Conservation (phyloP, 2,888 invertebrate genomes). For the Lampropteryx suffumata region DNA sequence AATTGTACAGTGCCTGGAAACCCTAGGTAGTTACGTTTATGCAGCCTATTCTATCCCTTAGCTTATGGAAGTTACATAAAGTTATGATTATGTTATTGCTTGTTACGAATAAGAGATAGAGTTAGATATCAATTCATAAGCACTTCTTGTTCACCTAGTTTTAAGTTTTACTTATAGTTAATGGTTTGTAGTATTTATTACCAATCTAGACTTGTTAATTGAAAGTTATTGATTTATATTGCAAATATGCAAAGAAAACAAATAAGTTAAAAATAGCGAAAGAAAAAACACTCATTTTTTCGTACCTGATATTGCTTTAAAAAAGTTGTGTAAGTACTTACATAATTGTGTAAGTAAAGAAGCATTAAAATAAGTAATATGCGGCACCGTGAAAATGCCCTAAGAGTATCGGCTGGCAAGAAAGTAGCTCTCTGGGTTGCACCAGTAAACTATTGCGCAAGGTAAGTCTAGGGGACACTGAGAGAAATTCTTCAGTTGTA, state of each 20-base stretch:
- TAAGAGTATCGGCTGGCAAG: conserved; percentile 56
- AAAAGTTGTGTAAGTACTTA: too few relatives aligned
- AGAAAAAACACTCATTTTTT: too few relatives aligned
- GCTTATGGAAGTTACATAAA: conserved; percentile 16
- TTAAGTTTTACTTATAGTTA: too few relatives aligned
- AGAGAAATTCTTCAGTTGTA: conserved; percentile 12
- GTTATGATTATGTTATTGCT: conserved; percentile 9
- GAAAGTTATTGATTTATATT: too few relatives aligned
- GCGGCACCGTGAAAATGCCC: conserved; percentile 46
- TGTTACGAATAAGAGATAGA: conserved; percentile 3
- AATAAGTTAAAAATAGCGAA: too few relatives aligned
- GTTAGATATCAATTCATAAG: too few relatives aligned
- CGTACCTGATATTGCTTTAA: too few relatives aligned
- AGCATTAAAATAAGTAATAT: neutral
- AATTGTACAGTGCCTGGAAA: conserved; percentile 10
- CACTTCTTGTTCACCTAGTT: too few relatives aligned
- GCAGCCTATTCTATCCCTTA: conserved; percentile 3
- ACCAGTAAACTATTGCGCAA: conserved; percentile 75
- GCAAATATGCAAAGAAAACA: too few relatives aligned
- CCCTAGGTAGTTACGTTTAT: neutral
- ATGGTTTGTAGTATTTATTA: too few relatives aligned
- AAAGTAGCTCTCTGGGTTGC: conserved; percentile 74
- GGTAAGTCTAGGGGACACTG: conserved; percentile 43
- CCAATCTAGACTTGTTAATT: too few relatives aligned
- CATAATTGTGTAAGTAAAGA: too few relatives aligned